Evolutionary conservation across 2,888 invertebrate genomes (phyloP), one percentile per base, ranked within the genome.

Genomic region (Protonemura montana): DNA sequence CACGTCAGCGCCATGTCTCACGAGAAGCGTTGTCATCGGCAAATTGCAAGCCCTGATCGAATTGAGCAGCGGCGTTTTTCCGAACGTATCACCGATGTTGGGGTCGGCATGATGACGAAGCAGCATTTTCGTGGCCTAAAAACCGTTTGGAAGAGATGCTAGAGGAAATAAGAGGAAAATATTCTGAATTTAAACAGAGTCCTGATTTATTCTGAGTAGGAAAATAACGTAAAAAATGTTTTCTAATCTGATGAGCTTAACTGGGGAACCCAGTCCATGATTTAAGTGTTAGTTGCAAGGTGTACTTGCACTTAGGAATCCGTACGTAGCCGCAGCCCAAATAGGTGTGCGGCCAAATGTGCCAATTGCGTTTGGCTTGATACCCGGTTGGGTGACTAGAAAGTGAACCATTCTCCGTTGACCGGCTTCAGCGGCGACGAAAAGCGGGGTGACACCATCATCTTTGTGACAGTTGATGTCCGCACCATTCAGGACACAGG

Each of bases 401-500:
- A 81, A 29, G 29, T 81, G 81, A 0, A 30, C 81, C 81, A 81
- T 81, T 30, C 21, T n/a, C 21, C 27, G 30, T 13, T 81, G 27
- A n/a, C 30, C 29, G 21, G 16, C n/a, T 30, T 81, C 81, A 0
- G 29, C 28, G 0, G 81, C 81, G 5, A 29, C 16, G 6, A 6
- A n/a, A 16, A 81, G 81, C 1, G 81, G 81, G 30, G 81, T 81
- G n/a, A 27, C 5, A 6, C 29, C 30, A n/a, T 81, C 30, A 27
- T 28, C 28, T n/a, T 81, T 25, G 81, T 81, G 81, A 30, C 29
- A 81, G 81, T 81, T 81, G n/a, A 81, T 30, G 29, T 81, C 29
- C 21, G 81, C 81, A 0, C 81, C 81, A 6, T 13, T 25, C 7
- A 30, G 30, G 29, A 81, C 21, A 30, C 7, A 28, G 30, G 7